These are phyloP conservation scores for Eupithecia vulgata DNA, from an alignment of 2,888 invertebrate genomes.

Conservation along the genomic window DNA sequence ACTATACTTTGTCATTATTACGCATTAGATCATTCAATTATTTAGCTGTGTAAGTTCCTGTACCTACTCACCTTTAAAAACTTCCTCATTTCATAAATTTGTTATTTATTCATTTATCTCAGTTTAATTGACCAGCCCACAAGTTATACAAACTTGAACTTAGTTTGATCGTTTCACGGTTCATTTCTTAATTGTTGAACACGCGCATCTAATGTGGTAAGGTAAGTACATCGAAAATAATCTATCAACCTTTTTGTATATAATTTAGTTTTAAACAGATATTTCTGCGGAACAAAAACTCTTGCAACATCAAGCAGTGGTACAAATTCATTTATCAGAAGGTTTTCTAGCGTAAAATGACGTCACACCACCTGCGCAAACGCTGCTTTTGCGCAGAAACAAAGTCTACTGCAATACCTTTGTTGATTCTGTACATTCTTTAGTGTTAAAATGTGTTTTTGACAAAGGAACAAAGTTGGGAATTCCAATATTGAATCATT, in stretches of 20 bases:
- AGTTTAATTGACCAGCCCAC: constrained; percentile 17
- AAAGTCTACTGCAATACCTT: constrained; percentile 46
- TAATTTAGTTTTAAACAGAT: neutral
- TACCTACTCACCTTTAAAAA: constrained; percentile 19
- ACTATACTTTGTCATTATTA: neutral
- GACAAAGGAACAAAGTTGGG: constrained; percentile 25
- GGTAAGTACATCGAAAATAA: neutral
- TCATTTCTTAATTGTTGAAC: constrained; percentile 22
- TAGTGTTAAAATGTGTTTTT: constrained; percentile 28
- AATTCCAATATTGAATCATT: constrained; percentile 23
- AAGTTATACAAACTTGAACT: constrained; percentile 20
- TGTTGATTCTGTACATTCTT: constrained; percentile 47
- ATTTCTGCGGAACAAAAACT: neutral
- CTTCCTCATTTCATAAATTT: constrained; percentile 20
- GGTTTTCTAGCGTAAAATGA: constrained; percentile 50
- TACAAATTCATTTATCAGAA: constrained; percentile 38
- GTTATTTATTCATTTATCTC: constrained; percentile 10
- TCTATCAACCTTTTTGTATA: neutral
- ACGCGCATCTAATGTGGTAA: constrained; percentile 20
- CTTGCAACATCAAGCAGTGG: constrained; percentile 26
- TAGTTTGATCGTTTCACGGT: constrained; percentile 18
- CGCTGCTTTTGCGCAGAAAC: constrained; percentile 51
- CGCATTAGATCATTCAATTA: neutral
- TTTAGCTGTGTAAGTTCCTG: neutral
- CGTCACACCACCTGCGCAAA: constrained; percentile 63